Base-by-base conservation (phyloP, 1,140 invertebrate genomes). In the Meloidogyne exigua region DNA sequence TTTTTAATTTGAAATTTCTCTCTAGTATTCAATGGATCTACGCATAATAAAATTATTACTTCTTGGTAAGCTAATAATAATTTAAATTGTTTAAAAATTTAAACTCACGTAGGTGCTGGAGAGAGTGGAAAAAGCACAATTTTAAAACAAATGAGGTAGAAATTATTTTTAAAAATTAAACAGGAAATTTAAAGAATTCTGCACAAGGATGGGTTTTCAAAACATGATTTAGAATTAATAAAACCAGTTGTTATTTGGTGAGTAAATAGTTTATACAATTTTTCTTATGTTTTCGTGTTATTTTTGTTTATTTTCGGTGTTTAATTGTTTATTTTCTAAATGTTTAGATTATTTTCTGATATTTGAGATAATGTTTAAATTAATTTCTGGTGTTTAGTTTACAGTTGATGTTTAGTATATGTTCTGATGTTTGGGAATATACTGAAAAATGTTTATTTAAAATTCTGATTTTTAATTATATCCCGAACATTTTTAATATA, bases 111-210 rank as follows among this genome's bases (percentile, higher is more conserved):
- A 85, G 84, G 85, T 68, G 85, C 85, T 63, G 89, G 89, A 15
- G 89, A 90, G 79, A 88, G 88, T 21, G 89, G 89, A 0, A 90
- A 90, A 78, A 88, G 88, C 71, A 89, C 88, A 28, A 88, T 89
- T 21, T 85, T 88, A 21, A 89, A 89, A 76, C 89, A 89, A 80
- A 89, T 89, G 88, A 83, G 80, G 80, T 84, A 66, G 44, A 49
- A 28, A 57, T n/a, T 57, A 23, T 49, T 57, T 63, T 66, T 12
- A 57, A 81, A 23, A 49, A 25, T 68, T 62, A 36, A 9, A 23
- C 21, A 36, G 44, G 2, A 32, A 26, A 70, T 69, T 65, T 26
- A 12, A 39, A 79, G 83, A 74, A 85, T 85, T 78, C 66, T 85
- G 39, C 81, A 85, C 74, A 84, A 87, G 69, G 86, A 87, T 70